Base-by-base conservation (phyloP, 2,888 invertebrate genomes). In the Trachelus iudaicus region DNA sequence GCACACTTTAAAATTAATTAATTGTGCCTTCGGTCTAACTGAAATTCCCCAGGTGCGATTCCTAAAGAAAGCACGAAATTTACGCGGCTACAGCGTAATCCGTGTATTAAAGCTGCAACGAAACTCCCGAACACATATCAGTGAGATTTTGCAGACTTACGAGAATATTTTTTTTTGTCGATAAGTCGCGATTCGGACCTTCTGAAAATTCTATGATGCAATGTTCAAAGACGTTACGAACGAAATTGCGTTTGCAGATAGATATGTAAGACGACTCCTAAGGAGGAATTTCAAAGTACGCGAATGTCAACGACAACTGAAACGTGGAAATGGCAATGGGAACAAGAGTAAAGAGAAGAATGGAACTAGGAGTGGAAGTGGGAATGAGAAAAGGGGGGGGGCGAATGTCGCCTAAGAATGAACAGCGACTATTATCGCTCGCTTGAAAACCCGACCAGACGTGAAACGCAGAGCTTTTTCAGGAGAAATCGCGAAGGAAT, bases 141-240 rank as follows among this genome's bases (percentile, higher is more conserved):
- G 0, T 13, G 13, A 37, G 37, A 37, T 37, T 13, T 37, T 37
- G 1, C 13, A 13, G 13, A 15, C 13, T 4, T 37, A 4, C 13
- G 13, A 13, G 13, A 37, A 37, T 37, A 37, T 37, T 37, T 37
- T 15, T 4, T 37, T 37, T 15, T 3, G 15, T 37, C 37, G 37
- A 37, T 37, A 4, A 13, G 4, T 13, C 4, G 37, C 13, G 4
- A 37, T 4, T 40, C 15, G 15, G 83, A 79, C 84, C 84, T 85
- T 83, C 84, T 88, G 86, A 85, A 88, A 88, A 89, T 89, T 89
- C 86, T 86, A 86, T 88, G 86, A 87, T 89, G 87, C 87, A 88
- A 89, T 89, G 89, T 89, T 88, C 88, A 88, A 15, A 37, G 37
- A 37, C 4, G 13, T 15, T 37, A 13, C 37, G 37, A 13, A 40